phyloP scores from a whole-genome alignment of 2,888 invertebrate genomes.

The Heterodera filipjevi region DNA sequence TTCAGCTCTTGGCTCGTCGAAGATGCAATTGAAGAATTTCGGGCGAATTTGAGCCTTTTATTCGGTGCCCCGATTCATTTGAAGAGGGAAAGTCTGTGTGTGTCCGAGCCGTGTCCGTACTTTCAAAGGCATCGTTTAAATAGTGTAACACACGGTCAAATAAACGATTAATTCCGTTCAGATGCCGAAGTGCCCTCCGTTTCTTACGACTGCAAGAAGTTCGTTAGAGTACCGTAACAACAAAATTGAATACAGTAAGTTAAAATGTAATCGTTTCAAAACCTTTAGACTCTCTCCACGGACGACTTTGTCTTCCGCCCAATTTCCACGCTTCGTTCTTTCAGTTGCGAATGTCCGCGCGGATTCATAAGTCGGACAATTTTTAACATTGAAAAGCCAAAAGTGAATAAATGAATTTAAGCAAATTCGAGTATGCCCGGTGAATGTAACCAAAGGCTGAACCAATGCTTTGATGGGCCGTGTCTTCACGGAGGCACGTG shows the following conservation, averaged over 20 bases:
- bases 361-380: constrained; percentile 58
- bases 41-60: constrained; percentile 45
- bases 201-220: constrained; percentile 44
- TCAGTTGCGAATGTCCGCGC: constrained; percentile 61
- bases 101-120: constrained; percentile 61
- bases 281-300: constrained; percentile 54
- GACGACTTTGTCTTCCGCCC: constrained; percentile 60
- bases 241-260: background rate
- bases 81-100: constrained; percentile 53
- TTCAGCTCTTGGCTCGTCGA: constrained; percentile 54
- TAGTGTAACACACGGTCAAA: background rate
- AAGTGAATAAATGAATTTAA: constrained; percentile 25
- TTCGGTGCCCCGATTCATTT: constrained; percentile 49
- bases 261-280: background rate
- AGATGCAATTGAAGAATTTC: constrained; percentile 46
- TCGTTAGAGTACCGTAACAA: constrained; percentile 20
- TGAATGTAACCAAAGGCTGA: constrained; percentile 56
- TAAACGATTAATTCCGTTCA: background rate
- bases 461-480: constrained; percentile 55
- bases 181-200: constrained; percentile 56
- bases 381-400: background rate
- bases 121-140: constrained; percentile 43
- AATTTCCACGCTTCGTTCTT: constrained; percentile 56
- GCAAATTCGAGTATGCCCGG: constrained; percentile 50
- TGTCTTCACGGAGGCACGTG: constrained; percentile 61